phyloP scores from a whole-genome alignment of 1,140 invertebrate genomes.

The Centruroides sculpturatus region DNA sequence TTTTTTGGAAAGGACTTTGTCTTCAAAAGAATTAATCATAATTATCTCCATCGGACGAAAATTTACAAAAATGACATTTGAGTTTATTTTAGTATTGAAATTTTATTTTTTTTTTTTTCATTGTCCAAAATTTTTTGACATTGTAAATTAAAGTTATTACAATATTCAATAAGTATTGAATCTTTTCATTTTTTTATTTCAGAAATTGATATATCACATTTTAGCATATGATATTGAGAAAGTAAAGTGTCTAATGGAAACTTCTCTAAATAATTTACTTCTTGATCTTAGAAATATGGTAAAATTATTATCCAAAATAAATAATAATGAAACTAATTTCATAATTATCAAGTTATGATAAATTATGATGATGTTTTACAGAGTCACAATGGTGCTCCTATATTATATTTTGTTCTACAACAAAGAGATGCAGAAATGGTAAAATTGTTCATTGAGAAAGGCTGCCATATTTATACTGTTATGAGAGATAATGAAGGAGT shows the following conservation, averaged over 20 bases:
- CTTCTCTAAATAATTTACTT: background rate
- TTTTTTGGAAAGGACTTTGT: too few species aligned
- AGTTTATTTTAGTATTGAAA: too few species aligned
- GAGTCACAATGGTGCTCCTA: slow-evolving; percentile 11
- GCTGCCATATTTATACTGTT: slow-evolving; percentile 8
- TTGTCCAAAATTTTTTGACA: too few species aligned
- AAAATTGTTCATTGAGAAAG: slow-evolving; percentile 8
- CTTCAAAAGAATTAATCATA: too few species aligned
- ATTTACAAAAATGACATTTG: too few species aligned
- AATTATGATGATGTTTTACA: background rate
- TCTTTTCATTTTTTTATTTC: background rate
- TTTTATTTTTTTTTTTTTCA: too few species aligned
- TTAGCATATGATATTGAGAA: slow-evolving; percentile 3
- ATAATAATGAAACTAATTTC: too few species aligned
- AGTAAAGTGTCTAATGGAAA: slow-evolving; percentile 1
- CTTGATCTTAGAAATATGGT: slow-evolving; percentile 11
- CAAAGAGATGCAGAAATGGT: background rate
- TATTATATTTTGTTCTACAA: slow-evolving; percentile 10
- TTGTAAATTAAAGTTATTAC: too few species aligned
- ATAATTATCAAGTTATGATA: background rate
- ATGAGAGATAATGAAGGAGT: slow-evolving; percentile 8
- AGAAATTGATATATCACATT: slow-evolving; percentile 8
- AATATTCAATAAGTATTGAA: background rate
- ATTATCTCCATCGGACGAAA: too few species aligned
- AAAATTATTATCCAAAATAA: background rate